Percentiles rank a stretch among this genome's conserved stretches.
Evolutionary conservation across 2,888 invertebrate genomes (phyloP).

Genomic region (Drosophila nr. medialis): DNA sequence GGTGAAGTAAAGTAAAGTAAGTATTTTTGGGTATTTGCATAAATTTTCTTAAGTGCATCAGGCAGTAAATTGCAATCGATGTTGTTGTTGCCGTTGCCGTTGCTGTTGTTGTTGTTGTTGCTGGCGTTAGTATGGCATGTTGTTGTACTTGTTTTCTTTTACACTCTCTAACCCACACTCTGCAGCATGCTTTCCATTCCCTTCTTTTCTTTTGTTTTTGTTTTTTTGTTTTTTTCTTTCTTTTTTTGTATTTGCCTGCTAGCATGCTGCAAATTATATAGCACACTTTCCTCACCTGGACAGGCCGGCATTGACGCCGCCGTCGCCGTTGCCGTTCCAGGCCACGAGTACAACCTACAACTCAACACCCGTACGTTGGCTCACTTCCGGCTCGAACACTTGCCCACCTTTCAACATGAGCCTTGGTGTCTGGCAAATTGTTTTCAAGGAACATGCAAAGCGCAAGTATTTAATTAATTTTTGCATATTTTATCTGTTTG

Average conservation of each 20-base stretch:
- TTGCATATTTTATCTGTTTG: conserved; percentile 82
- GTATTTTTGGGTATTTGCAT: conserved; percentile 83
- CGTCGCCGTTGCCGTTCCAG: conserved; percentile 22
- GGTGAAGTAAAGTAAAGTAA: conserved; percentile 75
- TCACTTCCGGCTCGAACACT: conserved; percentile 66
- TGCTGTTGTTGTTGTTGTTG: conserved; percentile 22
- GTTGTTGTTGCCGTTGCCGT: conserved; percentile 59
- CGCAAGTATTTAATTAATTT: conserved; percentile 82
- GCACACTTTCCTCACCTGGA: conserved; percentile 81
- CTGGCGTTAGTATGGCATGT: conserved; percentile 27
- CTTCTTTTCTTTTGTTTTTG: conserved; percentile 8
- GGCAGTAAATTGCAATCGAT: conserved; percentile 83
- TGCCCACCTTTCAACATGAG: conserved; percentile 79
- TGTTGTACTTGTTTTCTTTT: conserved; percentile 52
- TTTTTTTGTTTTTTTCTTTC: conserved; percentile 8
- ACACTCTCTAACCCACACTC: conserved; percentile 38
- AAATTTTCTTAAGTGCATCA: conserved; percentile 84
- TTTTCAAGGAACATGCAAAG: conserved; percentile 82
- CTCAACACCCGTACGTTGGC: conserved; percentile 64
- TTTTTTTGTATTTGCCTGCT: conserved; percentile 56
- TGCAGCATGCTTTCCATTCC: conserved; percentile 65
- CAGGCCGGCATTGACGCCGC: conserved; percentile 72
- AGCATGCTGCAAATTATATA: conserved; percentile 79
- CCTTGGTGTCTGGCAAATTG: conserved; percentile 82
- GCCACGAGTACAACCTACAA: conserved; percentile 64